Evolutionary conservation across 2,113 vertebrate species (phyloP), one percentile per base, ranked within the genome.

Genomic region (Podocnemis expansa): DNA sequence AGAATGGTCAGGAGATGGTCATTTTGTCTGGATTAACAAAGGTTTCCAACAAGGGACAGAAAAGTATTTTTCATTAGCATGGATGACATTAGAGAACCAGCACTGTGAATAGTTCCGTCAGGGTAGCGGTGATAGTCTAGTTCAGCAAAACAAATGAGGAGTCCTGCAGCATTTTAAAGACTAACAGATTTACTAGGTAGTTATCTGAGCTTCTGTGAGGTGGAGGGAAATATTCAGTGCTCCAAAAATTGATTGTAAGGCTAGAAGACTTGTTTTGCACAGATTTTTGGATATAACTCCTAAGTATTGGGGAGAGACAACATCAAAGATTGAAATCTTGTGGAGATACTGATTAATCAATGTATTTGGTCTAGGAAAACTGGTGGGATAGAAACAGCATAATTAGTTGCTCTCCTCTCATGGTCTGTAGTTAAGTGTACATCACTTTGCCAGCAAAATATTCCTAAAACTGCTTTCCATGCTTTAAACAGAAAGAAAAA

Each of bases 391-490:
- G 60, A 81, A 55, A 45, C n/a, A 90, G 81, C 24, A 5, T 70
- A 86, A 56, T 38, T 43, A 79, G 84, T 91, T 93, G 76, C 25
- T 9, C 89, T 67, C 34, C 34, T 67, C 27, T 67, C 27, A 31
- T 54, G 27, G 9, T 81, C 85, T 93, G 80, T 49, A 67, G 34
- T 78, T 89, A 29, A n/a, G 85, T 52, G 3, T 38, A 6, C 67
- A 51, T 83, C 8, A 34, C n/a, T 87, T 87, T 84, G 51, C 34
- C 90, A 60, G 17, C 55, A 89, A 91, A 87, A 94, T 79, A 49
- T 16, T 4, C 34, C 90, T 85, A 0, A 1, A 34, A 60, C 8
- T 92, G 90, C 9, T 88, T 80, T 90, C 85, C 43, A 76, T 84
- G 60, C 17, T 84, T 76, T 91, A 89, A 80, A 19, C 24, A 85